A percentile compares a stretch with the other conserved stretches of the same genome.
Evolutionary conservation across 2,113 vertebrate genomes (phyloP).

Genomic region (Saimiri boliviensis): DNA sequence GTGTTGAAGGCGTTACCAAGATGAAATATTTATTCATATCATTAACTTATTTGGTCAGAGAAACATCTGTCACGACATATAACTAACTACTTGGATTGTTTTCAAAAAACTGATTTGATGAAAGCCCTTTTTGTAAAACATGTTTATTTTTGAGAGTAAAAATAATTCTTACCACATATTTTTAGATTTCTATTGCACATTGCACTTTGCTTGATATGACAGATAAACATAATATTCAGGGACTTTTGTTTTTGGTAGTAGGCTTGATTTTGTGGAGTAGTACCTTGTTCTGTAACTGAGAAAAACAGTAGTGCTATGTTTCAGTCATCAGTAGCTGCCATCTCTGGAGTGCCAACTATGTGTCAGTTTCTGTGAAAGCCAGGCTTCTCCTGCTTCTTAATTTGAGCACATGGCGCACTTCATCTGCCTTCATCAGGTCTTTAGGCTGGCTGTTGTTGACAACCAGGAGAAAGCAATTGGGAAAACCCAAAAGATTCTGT

Average conservation of each 20-base stretch:
- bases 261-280: background rate
- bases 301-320: background rate
- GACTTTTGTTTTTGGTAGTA: background rate
- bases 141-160: background rate
- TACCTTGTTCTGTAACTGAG: background rate
- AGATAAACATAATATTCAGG: background rate
- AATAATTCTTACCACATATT: background rate
- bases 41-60: background rate
- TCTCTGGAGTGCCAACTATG: background rate
- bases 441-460: background rate
- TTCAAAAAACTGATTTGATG: background rate
- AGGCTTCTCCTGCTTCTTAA: background rate
- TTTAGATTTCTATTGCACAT: background rate
- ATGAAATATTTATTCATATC: background rate
- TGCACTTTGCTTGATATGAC: background rate
- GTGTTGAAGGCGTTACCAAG: background rate
- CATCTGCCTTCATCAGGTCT: background rate
- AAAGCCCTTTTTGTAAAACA: background rate
- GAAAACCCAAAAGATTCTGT: background rate
- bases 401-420: background rate
- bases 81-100: background rate
- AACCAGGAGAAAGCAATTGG: background rate
- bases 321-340: background rate
- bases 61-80: background rate
- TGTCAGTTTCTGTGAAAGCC: background rate